Evolutionary conservation across 1,140 invertebrate species (phyloP).

Genomic region (Melanaphis sacchari): DNA sequence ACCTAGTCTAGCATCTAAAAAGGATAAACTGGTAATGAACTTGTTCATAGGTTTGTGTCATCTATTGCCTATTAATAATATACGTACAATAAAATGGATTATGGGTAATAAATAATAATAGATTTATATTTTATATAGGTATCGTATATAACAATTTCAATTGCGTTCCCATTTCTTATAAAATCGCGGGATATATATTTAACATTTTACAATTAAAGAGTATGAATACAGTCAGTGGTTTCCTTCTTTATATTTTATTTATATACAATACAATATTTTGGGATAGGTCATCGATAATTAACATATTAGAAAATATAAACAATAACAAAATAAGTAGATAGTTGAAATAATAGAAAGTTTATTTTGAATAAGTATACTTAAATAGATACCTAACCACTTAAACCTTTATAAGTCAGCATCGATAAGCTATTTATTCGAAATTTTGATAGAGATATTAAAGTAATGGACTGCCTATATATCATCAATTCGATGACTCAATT

Average conservation of each 20-base stretch:
- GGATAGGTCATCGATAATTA: not conserved
- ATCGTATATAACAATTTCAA: not conserved
- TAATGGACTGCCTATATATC: not conserved
- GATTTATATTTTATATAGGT: not conserved
- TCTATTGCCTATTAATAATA: not conserved
- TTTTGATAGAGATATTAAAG: not conserved
- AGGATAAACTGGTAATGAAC: constrained; percentile 15
- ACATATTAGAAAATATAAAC: not conserved
- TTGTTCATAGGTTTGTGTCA: not conserved
- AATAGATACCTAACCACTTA: too few relatives aligned
- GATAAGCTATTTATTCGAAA: not conserved
- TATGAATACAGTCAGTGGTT: not conserved
- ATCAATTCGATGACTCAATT: not conserved
- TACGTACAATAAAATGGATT: not conserved
- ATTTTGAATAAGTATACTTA: not conserved
- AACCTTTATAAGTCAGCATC: not conserved
- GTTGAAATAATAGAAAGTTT: not conserved
- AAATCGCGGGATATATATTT: not conserved
- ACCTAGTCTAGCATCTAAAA: constrained; percentile 15
- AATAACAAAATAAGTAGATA: not conserved
- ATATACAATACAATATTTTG: not conserved
- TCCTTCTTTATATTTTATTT: not conserved
- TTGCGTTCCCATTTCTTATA: not conserved
- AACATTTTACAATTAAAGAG: not conserved
- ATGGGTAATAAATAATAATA: not conserved